phyloP scores from a whole-genome alignment of 2,113 vertebrate species.

The Trochalopteron elliotii region DNA sequence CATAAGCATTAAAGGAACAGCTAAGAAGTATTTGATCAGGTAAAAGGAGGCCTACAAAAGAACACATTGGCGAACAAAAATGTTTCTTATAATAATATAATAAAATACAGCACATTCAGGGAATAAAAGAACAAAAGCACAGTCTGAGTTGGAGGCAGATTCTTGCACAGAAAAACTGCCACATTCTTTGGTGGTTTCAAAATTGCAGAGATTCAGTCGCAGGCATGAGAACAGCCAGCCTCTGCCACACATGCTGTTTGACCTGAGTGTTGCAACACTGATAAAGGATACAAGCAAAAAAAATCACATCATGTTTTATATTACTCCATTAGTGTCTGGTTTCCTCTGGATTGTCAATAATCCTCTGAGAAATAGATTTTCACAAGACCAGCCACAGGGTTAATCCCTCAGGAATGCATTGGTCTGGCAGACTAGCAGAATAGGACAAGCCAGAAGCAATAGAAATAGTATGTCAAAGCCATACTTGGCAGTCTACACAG shows the following conservation, averaged over 20 bases:
- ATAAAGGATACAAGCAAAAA: background rate
- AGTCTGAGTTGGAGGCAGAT: background rate
- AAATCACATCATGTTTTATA: background rate
- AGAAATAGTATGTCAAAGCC: background rate
- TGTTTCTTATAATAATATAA: background rate
- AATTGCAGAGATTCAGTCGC: background rate
- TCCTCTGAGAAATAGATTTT: background rate
- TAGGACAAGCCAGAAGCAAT: background rate
- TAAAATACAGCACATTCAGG: background rate
- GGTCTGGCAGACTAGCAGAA: background rate
- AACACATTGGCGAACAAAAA: background rate
- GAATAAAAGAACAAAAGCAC: background rate
- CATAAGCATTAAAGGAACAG: constrained; percentile 46
- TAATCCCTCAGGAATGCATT: background rate
- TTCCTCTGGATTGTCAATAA: constrained; percentile 4
- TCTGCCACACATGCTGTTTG: background rate
- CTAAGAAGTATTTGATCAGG: constrained; percentile 28
- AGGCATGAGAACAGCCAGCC: background rate
- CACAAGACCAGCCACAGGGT: background rate
- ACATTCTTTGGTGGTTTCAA: background rate
- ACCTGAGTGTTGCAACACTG: background rate
- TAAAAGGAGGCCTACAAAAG: constrained; percentile 24
- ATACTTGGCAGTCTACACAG: background rate
- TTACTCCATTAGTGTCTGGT: background rate
- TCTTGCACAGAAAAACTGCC: background rate